Evolutionary conservation across 1,140 invertebrate genomes (phyloP).

Genomic region (Stenopsyche tienmushanensis): DNA sequence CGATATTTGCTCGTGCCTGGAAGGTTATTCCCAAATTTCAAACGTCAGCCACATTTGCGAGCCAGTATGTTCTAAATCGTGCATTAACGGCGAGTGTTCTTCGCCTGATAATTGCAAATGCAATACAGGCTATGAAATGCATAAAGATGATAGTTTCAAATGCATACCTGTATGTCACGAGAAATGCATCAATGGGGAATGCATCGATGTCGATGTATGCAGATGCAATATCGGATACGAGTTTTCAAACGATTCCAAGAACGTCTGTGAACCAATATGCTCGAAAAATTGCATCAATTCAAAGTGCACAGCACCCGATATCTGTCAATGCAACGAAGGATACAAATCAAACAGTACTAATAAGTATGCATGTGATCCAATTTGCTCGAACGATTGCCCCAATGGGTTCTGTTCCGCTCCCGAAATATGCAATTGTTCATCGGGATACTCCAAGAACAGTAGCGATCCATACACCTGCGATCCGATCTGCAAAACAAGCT

Average conservation of each 20-base stretch:
- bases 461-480: conserved; percentile 41
- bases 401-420: no score
- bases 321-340: no score
- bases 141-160: conserved; percentile 26
- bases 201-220: conserved; percentile 49
- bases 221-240: conserved; percentile 49
- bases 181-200: conserved; percentile 51
- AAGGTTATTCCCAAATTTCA: background rate
- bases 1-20: conserved; percentile 55
- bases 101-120: conserved; percentile 57
- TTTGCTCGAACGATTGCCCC: no score
- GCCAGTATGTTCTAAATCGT: conserved; percentile 38
- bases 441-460: conserved; percentile 54
- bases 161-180: conserved; percentile 51
- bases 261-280: no score
- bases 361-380: no score
- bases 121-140: conserved; percentile 54
- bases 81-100: conserved; percentile 53
- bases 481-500: conserved; percentile 46
- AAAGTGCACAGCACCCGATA: no score
- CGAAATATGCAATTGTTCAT: conserved; percentile 56
- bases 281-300: no score
- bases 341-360: no score
- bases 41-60: conserved; percentile 48
- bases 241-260: no score